A percentile compares a stretch with the other conserved stretches of the same genome.
Conservation (phyloP, 2,113 vertebrate species). For the Chitala chitala region DNA sequence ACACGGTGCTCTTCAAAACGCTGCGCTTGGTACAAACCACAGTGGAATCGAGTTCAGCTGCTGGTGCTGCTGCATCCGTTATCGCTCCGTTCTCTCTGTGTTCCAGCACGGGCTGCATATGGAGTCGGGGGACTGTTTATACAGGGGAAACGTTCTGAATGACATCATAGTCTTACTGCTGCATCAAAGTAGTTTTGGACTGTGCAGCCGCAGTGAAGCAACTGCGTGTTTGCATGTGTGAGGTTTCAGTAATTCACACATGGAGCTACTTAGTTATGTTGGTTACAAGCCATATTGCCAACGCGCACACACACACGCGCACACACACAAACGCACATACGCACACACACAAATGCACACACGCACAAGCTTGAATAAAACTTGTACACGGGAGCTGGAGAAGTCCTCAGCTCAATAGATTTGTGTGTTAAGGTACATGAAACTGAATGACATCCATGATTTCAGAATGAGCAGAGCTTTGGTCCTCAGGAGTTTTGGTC, state of each 20-base stretch:
- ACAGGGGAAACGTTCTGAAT: constrained; percentile 25
- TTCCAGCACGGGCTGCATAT: constrained; percentile 40
- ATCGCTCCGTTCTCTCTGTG: constrained; percentile 18
- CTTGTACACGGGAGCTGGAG: neutral
- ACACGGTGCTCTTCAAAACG: neutral
- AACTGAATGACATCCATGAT: no score
- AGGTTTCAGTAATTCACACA: constrained; percentile 38
- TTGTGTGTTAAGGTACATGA: no score
- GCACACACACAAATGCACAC: no score
- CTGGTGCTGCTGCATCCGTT: neutral
- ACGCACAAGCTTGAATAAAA: neutral
- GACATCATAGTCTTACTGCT: constrained; percentile 27
- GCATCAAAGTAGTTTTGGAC: constrained; percentile 35
- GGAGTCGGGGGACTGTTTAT: neutral
- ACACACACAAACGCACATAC: no score
- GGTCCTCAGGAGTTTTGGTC: no score
- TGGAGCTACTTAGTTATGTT: constrained; percentile 49
- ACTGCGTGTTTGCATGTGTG: constrained; percentile 24
- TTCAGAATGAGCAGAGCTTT: no score
- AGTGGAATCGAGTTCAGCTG: neutral
- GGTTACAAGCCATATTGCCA: neutral
- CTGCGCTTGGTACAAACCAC: neutral
- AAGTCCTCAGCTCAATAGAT: neutral
- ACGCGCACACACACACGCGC: no score
- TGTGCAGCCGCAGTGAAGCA: constrained; percentile 11